Conservation (phyloP, 2,113 vertebrate species). For the Heliornis fulica region DNA sequence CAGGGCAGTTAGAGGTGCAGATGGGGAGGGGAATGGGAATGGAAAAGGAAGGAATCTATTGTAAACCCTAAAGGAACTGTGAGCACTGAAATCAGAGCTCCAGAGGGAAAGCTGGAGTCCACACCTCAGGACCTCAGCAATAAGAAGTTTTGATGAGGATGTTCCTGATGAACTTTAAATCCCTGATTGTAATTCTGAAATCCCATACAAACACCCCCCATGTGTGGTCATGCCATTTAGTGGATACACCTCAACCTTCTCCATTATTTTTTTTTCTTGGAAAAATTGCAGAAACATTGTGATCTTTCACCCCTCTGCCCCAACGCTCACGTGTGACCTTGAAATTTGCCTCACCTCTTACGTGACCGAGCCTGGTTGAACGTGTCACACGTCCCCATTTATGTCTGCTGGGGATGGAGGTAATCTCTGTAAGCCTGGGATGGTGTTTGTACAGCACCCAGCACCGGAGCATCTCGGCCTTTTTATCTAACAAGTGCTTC, state of each 20-base stretch:
- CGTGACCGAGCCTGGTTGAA: rapidly evolving
- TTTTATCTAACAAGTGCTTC: not conserved
- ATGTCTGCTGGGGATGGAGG: not conserved
- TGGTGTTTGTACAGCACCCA: not conserved
- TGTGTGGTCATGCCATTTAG: rapidly evolving
- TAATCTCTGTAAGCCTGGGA: not conserved
- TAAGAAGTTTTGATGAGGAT: not conserved
- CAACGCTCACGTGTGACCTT: not conserved
- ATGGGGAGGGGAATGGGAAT: not conserved
- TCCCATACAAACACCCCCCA: rapidly evolving
- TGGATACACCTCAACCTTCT: not conserved
- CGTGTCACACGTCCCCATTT: not conserved
- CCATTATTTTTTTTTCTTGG: rapidly evolving
- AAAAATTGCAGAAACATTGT: rapidly evolving
- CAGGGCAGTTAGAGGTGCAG: not conserved
- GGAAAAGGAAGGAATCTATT: not conserved
- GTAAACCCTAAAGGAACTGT: not conserved
- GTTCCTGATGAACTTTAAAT: not conserved
- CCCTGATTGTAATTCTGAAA: not conserved
- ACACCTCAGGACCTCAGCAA: not conserved
- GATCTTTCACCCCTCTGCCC: not conserved
- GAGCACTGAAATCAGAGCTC: not conserved
- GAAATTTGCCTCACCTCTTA: no score
- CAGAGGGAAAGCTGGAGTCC: rapidly evolving
- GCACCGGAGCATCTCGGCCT: not conserved